Evolutionary conservation across 2,797 vertebrate species (phyloP).

Genomic region (Pangasius macronema): DNA sequence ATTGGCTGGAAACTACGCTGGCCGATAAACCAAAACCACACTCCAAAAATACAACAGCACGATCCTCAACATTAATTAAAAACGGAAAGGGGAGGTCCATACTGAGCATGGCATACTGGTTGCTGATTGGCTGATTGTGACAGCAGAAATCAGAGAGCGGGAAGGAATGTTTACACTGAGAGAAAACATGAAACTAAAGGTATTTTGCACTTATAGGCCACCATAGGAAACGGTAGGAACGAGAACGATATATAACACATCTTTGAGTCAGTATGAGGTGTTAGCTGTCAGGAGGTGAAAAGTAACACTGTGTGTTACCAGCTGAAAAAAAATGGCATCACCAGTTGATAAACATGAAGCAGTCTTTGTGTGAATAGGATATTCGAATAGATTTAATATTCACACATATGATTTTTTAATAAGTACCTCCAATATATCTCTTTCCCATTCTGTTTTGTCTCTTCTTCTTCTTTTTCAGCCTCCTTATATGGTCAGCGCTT

Average conservation of each 20-base stretch:
- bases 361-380: background rate
- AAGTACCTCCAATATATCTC: background rate
- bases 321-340: too few species aligned
- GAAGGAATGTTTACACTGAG: background rate
- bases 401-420: too few species aligned
- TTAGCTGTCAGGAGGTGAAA: background rate
- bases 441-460: background rate
- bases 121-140: background rate
- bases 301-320: background rate
- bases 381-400: background rate
- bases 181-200: background rate
- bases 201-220: background rate
- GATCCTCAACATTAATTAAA: background rate
- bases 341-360: background rate
- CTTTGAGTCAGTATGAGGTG: background rate
- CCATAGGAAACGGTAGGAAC: background rate
- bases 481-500: background rate
- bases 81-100: background rate
- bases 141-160: background rate
- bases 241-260: background rate
- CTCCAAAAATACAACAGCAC: background rate
- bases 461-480: background rate
- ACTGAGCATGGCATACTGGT: background rate
- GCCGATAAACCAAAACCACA: too few species aligned
- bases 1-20: background rate